Base-by-base conservation (phyloP, 2,113 vertebrate genomes). In the Crotophaga sulcirostris region DNA sequence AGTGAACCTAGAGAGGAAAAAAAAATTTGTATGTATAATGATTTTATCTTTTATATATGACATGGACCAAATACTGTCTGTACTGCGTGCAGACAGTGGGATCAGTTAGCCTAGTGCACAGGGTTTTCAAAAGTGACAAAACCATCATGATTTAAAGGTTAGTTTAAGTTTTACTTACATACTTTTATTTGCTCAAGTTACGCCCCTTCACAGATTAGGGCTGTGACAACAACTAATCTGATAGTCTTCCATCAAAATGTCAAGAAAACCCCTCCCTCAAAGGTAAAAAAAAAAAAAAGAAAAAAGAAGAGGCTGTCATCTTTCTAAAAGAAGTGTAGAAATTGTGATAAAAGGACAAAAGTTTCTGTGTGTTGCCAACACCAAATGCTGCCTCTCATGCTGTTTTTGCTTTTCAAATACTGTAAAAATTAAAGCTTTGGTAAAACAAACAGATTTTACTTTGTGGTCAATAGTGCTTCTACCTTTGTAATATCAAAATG, bases 151-250 rank as follows among this genome's bases (percentile, higher is more conserved):
- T 95, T 95, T 96, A 94, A 85, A 86, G 25, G 55, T 42, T 92
- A 73, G 28, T 73, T 49, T 83, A 77, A 90, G 42, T 90, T 95
- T 88, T 88, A 79, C 87, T 85, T 67, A 10, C 59, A 70, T 63
- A 60, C 60, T 94, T 97, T 25, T 58, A 42, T 95, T 94, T 92
- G 90, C 67, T 83, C 55, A 83, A 66, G 84, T 80, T 94, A 88
- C 88, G 79, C 19, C 78, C 58, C 54, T 90, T 42, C 28, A 12
- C 34, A 58, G 66, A 68, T 89, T 70, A 25, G 7, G 13, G 68
- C 66, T 82, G 58, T 78, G 78, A 76, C 94, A 93, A 79, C 59
- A 93, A 38, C 54, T 75, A 44, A 67, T 69, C 34, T 80, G 90
- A 64, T 76, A 66, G 7, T 29, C 11, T 36, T 87, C 67, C 88